phyloP scores from a whole-genome alignment of 2,888 invertebrate genomes.

The Cataglyphis albicans region DNA sequence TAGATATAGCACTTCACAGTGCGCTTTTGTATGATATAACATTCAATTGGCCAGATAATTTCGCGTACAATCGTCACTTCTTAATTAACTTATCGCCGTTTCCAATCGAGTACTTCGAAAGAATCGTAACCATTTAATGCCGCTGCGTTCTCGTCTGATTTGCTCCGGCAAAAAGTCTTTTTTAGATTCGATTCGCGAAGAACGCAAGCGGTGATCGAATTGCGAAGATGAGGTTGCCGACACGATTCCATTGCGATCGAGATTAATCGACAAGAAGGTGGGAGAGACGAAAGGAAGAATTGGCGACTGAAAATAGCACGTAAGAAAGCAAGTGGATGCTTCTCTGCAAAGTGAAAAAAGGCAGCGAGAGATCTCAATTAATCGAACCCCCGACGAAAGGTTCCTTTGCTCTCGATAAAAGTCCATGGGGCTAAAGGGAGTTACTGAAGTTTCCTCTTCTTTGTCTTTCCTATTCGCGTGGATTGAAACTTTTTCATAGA shows the following conservation, averaged over 20 bases:
- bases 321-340: constrained; percentile 64
- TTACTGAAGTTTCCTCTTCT: constrained; percentile 71
- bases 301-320: constrained; percentile 65
- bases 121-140: constrained; percentile 48
- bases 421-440: constrained; percentile 70
- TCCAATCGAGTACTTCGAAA: constrained; percentile 35
- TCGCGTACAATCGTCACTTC: constrained; percentile 5
- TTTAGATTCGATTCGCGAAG: constrained; percentile 46
- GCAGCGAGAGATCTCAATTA: constrained; percentile 75
- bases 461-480: constrained; percentile 35
- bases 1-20: constrained; percentile 4
- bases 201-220: constrained; percentile 56
- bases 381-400: constrained; percentile 72
- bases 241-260: constrained; percentile 69
- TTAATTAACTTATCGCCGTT: constrained; percentile 43
- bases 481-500: constrained; percentile 73
- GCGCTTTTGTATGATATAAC: neutral
- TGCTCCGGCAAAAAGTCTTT: constrained; percentile 29
- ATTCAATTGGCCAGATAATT: constrained; percentile 45
- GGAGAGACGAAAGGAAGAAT: constrained; percentile 17
- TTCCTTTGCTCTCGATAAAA: constrained; percentile 80
- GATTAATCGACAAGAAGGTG: constrained; percentile 67
- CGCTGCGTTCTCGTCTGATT: constrained; percentile 34
- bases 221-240: constrained; percentile 56
- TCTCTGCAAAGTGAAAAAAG: constrained; percentile 69